Conservation (phyloP, 2,797 vertebrate species). For the Philypnodon macrostomus region DNA sequence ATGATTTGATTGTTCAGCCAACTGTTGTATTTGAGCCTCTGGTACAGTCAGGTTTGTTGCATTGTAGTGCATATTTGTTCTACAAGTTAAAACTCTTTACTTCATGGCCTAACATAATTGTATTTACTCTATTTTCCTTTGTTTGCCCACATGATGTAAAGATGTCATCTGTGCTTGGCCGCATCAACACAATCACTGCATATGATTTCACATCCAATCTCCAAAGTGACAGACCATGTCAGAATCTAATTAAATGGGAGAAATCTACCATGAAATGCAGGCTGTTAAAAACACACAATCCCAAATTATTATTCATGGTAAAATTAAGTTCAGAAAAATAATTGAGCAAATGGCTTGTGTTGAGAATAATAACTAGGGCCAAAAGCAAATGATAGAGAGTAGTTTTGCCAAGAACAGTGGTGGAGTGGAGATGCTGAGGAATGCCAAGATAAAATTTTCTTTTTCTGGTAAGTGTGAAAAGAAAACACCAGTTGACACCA, state of each 20-base stretch:
- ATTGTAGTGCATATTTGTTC: too few relatives aligned
- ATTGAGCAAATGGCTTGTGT: conserved; percentile 17
- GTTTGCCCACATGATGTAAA: conserved; percentile 2
- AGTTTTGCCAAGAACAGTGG: conserved; percentile 47
- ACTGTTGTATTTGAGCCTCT: too few relatives aligned
- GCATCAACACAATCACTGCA: conserved; percentile 2
- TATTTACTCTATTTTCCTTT: background rate
- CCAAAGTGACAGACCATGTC: conserved; percentile 18
- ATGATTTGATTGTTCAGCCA: too few relatives aligned
- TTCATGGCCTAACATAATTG: background rate
- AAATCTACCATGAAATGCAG: conserved; percentile 32
- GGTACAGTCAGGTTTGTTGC: too few relatives aligned
- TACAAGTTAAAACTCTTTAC: too few relatives aligned
- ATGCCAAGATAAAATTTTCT: conserved; percentile 45
- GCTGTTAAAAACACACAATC: conserved; percentile 30
- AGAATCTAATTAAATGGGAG: conserved; percentile 39
- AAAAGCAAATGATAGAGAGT: conserved; percentile 33
- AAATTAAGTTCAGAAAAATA: conserved; percentile 33
- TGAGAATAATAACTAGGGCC: conserved; percentile 41
- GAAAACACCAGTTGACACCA: conserved; percentile 36
- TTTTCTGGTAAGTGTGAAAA: conserved; percentile 43
- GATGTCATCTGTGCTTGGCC: conserved; percentile 10
- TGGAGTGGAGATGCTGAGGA: conserved; percentile 25
- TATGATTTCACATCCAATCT: conserved; percentile 23
- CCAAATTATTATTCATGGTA: conserved; percentile 30